phyloP scores from a whole-genome alignment of 2,113 vertebrate species.

The Melanerpes formicivorus region DNA sequence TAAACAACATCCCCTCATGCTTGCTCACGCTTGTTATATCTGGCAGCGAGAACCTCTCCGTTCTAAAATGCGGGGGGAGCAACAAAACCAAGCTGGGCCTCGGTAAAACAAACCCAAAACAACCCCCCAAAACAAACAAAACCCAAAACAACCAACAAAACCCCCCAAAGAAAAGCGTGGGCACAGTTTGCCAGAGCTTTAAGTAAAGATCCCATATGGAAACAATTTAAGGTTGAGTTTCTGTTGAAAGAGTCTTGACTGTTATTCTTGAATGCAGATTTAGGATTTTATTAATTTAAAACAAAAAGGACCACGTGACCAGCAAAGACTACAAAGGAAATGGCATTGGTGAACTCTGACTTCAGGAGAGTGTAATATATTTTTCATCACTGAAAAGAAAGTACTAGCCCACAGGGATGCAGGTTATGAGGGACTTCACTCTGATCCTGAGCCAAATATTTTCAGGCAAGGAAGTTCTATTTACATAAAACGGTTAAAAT shows the following conservation, averaged over 20 bases:
- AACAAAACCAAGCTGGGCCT: conserved; percentile 50
- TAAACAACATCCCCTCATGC: conserved; percentile 19
- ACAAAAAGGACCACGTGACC: conserved; percentile 65
- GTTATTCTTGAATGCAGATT: conserved; percentile 69
- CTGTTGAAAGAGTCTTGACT: conserved; percentile 64
- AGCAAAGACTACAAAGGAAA: conserved; percentile 76
- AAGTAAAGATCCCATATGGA: conserved; percentile 64
- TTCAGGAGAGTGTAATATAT: conserved; percentile 72
- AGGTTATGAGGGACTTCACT: conserved; percentile 72
- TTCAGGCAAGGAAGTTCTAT: conserved; percentile 71
- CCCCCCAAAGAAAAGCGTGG: conserved; percentile 31
- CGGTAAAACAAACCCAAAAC: conserved; percentile 28
- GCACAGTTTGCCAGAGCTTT: conserved; percentile 50
- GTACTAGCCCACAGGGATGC: conserved; percentile 69
- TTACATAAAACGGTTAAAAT: conserved; percentile 71
- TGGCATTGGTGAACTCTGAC: conserved; percentile 62
- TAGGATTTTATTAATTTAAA: conserved; percentile 77
- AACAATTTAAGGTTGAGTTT: conserved; percentile 72
- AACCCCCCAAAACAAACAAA: conserved; percentile 44
- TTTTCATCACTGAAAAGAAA: conserved; percentile 73
- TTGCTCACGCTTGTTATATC: conserved; percentile 15
- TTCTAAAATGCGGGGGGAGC: conserved; percentile 19
- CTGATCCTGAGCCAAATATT: conserved; percentile 74
- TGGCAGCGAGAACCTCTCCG: conserved; percentile 48
- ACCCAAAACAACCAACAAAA: conserved; percentile 32